Conservation (phyloP, 2,113 vertebrate species). For the Patagioenas fasciata region DNA sequence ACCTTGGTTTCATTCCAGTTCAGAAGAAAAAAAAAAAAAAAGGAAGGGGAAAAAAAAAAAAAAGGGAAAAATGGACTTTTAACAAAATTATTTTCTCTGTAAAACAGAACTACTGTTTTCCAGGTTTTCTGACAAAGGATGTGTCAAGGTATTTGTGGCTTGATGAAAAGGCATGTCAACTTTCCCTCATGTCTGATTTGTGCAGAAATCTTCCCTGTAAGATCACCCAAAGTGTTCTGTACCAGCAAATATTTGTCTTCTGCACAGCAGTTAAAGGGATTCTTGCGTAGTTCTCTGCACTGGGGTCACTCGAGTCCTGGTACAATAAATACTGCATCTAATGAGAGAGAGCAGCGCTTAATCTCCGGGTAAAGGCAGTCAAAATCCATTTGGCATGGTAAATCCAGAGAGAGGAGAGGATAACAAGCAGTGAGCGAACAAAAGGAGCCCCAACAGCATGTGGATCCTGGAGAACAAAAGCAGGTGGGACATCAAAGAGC, state of each 20-base stretch:
- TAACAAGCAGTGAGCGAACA: not conserved
- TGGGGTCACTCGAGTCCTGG: not conserved
- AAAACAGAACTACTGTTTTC: not conserved
- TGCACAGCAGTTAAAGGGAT: not conserved
- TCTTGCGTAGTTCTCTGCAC: not conserved
- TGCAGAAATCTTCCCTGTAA: not conserved
- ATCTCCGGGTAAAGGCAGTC: conserved; percentile 21
- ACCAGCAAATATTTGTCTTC: conserved; percentile 48
- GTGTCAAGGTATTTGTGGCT: not conserved
- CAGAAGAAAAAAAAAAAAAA: rapidly evolving
- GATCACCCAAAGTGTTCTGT: not conserved
- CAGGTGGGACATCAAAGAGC: not conserved
- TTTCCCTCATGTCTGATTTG: not conserved
- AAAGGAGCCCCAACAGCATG: not conserved
- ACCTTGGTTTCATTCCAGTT: not conserved
- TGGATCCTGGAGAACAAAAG: not conserved
- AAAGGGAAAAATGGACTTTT: no score
- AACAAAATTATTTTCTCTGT: not conserved
- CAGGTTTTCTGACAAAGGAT: not conserved
- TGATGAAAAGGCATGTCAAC: not conserved
- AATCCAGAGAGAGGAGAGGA: not conserved
- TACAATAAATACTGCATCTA: conserved; percentile 43
- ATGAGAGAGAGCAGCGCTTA: not conserved
- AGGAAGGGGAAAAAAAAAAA: rapidly evolving
- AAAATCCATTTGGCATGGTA: conserved; percentile 27